phyloP scores from a whole-genome alignment of 2,797 vertebrate species.

The Picus viridis region DNA sequence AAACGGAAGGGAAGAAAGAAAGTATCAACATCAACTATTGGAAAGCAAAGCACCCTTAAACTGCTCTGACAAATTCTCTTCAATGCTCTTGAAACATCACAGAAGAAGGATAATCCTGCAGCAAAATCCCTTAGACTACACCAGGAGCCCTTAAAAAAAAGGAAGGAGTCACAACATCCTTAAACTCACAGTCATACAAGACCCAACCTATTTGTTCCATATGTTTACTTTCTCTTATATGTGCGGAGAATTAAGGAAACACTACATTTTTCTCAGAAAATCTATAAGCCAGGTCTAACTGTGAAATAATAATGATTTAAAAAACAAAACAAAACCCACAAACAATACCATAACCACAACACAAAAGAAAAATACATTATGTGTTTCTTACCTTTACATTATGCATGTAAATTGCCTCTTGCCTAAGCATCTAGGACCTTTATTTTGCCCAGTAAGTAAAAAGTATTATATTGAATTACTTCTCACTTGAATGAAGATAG shows the following conservation, averaged over 20 bases:
- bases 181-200: not conserved
- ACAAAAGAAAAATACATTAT: not conserved
- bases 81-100: not conserved
- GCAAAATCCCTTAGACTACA: not conserved
- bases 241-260: not conserved
- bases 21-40: not conserved
- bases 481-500: not conserved
- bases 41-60: not conserved
- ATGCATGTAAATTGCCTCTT: not conserved
- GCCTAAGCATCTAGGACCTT: not conserved
- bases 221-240: not conserved
- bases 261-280: not conserved
- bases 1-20: not conserved
- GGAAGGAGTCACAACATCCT: not conserved
- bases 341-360: not conserved
- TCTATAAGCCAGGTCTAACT: not conserved
- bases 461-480: not conserved
- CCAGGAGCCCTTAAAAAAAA: not conserved
- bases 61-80: not conserved
- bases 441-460: not conserved
- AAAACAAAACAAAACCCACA: no score
- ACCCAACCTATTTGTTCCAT: not conserved
- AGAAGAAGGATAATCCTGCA: not conserved
- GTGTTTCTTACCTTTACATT: not conserved
- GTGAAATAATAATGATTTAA: not conserved